These are phyloP conservation scores for Drosophila funebris DNA, from an alignment of 1,140 invertebrate genomes.

Conservation along the genomic window DNA sequence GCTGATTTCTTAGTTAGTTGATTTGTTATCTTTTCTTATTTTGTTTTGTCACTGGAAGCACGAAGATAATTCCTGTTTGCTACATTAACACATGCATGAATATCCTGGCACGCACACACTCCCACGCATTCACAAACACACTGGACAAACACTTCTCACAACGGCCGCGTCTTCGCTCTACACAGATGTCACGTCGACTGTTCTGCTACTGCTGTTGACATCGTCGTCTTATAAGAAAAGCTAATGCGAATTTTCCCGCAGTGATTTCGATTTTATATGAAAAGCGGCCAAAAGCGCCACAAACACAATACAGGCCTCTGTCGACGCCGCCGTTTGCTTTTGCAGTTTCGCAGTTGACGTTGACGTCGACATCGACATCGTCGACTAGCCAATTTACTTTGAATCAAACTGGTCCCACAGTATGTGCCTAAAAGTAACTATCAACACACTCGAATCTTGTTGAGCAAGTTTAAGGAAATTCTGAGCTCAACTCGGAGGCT, in stretches of 20 bases:
- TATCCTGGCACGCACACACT: slow-evolving; percentile 43
- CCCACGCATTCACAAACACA: slow-evolving; percentile 18
- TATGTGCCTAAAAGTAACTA: background rate
- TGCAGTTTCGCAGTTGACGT: slow-evolving; percentile 23
- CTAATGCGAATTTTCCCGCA: slow-evolving; percentile 83
- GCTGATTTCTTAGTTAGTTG: slow-evolving; percentile 10
- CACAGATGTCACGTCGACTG: slow-evolving; percentile 56
- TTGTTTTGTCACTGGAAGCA: slow-evolving; percentile 33
- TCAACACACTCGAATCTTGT: slow-evolving; percentile 20
- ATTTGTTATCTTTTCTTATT: slow-evolving; percentile 2
- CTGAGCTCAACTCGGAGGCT: slow-evolving; percentile 23
- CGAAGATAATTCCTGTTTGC: background rate
- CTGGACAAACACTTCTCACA: slow-evolving; percentile 49
- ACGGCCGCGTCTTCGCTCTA: slow-evolving; percentile 60
- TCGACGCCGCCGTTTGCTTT: slow-evolving; percentile 50
- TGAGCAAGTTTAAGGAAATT: slow-evolving; percentile 62
- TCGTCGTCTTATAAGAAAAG: slow-evolving; percentile 83
- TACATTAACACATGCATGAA: slow-evolving; percentile 21
- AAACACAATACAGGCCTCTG: slow-evolving; percentile 71
- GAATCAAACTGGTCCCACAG: slow-evolving; percentile 57
- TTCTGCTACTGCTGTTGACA: slow-evolving; percentile 69
- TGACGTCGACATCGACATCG: slow-evolving; percentile 2
- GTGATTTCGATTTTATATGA: slow-evolving; percentile 83
- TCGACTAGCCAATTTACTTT: slow-evolving; percentile 22
- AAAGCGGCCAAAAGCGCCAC: slow-evolving; percentile 65